A percentile compares a stretch with the other conserved stretches of the same genome.
These are phyloP conservation scores for Tarsius wallacei DNA, from an alignment of 2,797 vertebrate species.

Conservation along the genomic window DNA sequence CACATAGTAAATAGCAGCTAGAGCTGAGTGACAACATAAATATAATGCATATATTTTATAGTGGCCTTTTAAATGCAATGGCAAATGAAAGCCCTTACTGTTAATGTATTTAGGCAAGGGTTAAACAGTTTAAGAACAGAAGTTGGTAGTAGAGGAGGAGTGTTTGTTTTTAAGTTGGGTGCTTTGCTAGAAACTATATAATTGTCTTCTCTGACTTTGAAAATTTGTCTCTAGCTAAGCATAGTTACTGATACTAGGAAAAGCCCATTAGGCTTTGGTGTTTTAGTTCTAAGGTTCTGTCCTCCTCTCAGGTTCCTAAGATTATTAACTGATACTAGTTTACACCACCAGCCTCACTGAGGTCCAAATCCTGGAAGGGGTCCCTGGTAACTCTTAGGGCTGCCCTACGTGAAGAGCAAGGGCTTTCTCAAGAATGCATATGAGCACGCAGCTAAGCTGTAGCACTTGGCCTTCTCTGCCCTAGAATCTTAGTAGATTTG, in stretches of 20 bases:
- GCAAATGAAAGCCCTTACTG: neutral
- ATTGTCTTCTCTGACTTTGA: neutral
- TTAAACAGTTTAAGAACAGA: conserved; percentile 11
- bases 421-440: conserved; percentile 11
- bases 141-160: neutral
- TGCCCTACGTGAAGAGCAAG: neutral
- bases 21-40: conserved; percentile 8
- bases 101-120: conserved; percentile 19
- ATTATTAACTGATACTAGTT: conserved; percentile 24
- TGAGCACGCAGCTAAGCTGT: neutral
- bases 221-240: neutral
- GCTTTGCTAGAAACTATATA: neutral
- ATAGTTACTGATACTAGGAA: neutral
- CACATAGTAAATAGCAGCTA: neutral
- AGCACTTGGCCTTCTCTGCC: conserved; percentile 49
- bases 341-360: neutral
- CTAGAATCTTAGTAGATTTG: neutral
- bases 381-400: neutral
- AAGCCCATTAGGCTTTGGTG: neutral
- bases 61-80: conserved; percentile 42
- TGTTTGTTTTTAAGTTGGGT: conserved; percentile 9
- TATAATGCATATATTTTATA: neutral
- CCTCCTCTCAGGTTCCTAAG: neutral
- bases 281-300: conserved; percentile 4
- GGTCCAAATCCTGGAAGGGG: neutral